Conservation (phyloP, 1,140 invertebrate genomes). For the Panagrolaimus sp. region DNA sequence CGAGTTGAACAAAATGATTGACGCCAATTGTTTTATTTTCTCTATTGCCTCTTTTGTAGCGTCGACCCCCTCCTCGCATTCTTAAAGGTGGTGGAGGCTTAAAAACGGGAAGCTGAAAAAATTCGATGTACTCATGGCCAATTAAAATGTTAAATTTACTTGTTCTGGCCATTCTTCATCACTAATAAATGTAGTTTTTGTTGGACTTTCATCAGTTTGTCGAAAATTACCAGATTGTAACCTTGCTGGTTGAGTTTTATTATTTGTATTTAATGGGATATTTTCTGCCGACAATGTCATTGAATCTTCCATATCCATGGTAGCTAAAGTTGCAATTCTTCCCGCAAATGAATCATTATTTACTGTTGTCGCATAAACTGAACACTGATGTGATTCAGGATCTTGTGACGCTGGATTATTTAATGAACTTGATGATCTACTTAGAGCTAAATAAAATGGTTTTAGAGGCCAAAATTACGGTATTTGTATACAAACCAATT, state of each 20-base stretch:
- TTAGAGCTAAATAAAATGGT: constrained; percentile 2
- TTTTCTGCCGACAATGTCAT: neutral
- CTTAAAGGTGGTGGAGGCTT: neutral
- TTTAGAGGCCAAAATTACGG: neutral
- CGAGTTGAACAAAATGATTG: constrained; percentile 23
- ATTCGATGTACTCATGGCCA: neutral
- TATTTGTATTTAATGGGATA: constrained; percentile 4
- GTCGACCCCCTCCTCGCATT: neutral
- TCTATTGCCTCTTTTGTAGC: neutral
- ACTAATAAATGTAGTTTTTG: constrained; percentile 26
- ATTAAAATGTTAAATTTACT: neutral
- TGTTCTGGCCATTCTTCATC: constrained; percentile 24
- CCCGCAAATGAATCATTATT: constrained; percentile 11
- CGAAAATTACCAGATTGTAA: constrained; percentile 20
- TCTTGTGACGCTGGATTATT: neutral
- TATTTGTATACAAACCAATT: constrained; percentile 5
- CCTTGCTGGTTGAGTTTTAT: neutral
- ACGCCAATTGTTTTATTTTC: constrained; percentile 4
- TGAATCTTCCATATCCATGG: neutral
- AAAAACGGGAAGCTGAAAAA: neutral
- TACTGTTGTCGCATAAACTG: neutral
- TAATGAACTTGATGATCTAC: constrained; percentile 12
- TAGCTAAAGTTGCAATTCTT: neutral
- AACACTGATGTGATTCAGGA: neutral
- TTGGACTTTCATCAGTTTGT: constrained; percentile 22